Conservation (phyloP, 2,113 vertebrate species). For the Geothlypis trichas region DNA sequence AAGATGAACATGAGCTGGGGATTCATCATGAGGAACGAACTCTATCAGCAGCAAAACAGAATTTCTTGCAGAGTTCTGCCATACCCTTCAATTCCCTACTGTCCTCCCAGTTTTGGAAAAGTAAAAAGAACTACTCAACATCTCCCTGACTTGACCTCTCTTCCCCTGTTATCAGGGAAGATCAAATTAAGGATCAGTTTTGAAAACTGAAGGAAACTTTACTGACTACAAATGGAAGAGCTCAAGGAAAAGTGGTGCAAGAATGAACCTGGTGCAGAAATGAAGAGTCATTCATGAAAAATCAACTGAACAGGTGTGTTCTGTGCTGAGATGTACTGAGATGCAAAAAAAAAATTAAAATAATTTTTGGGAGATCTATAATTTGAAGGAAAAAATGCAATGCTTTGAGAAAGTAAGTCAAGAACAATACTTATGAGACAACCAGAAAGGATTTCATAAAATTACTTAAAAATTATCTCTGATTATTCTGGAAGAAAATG, state of each 20-base stretch:
- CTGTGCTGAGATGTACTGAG: not conserved
- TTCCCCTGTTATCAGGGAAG: not conserved
- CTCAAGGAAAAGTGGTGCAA: not conserved
- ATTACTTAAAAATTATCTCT: not conserved
- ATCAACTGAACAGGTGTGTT: not conserved
- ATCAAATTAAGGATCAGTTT: not conserved
- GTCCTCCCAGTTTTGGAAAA: not conserved
- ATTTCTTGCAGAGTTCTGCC: not conserved
- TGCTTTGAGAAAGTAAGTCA: fast-evolving
- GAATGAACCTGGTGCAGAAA: not conserved
- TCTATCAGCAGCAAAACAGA: not conserved
- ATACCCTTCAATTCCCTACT: not conserved
- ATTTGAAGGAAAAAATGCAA: not conserved
- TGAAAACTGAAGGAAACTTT: not conserved
- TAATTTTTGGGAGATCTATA: fast-evolving
- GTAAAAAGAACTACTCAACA: not conserved
- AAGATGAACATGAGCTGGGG: not conserved
- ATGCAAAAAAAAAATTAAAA: not conserved
- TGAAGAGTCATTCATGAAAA: fast-evolving
- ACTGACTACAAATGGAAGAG: not conserved
- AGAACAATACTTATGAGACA: not conserved
- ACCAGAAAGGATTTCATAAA: not conserved
- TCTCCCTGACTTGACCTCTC: not conserved
- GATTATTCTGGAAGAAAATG: not conserved
- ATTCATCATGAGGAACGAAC: not conserved